Evolutionary conservation across 2,888 invertebrate species (phyloP), one percentile per base, ranked within the genome.

Genomic region (Cotesia congregata): DNA sequence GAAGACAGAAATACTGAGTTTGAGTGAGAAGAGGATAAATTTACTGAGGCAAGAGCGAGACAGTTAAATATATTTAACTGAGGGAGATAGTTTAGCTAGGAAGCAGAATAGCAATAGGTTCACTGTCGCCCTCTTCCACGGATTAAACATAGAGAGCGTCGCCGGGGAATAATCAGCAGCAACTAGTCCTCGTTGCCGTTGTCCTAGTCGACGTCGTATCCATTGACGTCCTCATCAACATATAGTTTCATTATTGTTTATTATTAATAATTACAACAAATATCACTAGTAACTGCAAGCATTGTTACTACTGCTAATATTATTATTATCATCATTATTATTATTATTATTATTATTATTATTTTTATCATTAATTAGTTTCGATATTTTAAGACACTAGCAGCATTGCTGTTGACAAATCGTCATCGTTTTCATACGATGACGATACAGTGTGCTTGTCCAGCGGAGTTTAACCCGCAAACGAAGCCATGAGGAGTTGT

Each of bases 401-500:
- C 12, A 12, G 3, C n/a, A 62, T 62, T 59, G 71, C 67, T 74
- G 72, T 72, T 65, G 50, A 76, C 64, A 68, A n/a, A 68, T 73
- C 20, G 74, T 64, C 61, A 62, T 65, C 76, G 76, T 76, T 77
- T 79, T 77, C 80, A 77, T 80, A 81, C 81, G 81, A 85, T 85
- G 85, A 84, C 85, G 85, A 83, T 83, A 85, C 82, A 81, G 80
- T 50, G 50, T 50, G 81, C 80, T 82, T 83, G 82, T 81, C 81
- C 81, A 81, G 82, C 83, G 82, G 82, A 83, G 81, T 80, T 81
- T 80, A 82, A 82, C 82, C 82, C 82, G 81, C 84, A 80, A 81
- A 82, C 79, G 79, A 83, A 83, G 82, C 84, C 83, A 86, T 84
- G 85, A 83, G 82, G 82, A 82, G 80, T 82, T 82, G 80, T 82